Conservation (phyloP, 2,797 vertebrate species). For the Enteromius treurensis region DNA sequence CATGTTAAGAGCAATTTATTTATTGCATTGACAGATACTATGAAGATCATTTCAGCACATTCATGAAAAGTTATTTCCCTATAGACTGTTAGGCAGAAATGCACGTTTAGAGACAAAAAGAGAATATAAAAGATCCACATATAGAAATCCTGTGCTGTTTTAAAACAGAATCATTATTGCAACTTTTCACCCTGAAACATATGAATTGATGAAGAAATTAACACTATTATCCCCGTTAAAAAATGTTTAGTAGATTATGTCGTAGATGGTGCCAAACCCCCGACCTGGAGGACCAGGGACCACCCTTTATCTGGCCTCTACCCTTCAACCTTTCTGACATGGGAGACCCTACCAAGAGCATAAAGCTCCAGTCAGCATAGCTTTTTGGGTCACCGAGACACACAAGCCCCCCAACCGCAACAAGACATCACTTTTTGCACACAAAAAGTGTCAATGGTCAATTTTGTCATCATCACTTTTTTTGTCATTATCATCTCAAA, state of each 20-base stretch:
- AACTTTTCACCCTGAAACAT: neutral
- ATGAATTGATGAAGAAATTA: neutral
- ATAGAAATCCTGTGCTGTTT: neutral
- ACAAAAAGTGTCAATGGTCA: too few relatives aligned
- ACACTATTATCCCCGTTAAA: neutral
- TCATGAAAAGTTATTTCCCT: neutral
- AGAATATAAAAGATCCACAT: neutral
- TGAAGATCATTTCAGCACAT: conserved; percentile 37
- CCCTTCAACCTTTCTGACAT: too few relatives aligned
- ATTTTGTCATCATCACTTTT: too few relatives aligned
- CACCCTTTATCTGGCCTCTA: too few relatives aligned
- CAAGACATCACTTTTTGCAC: too few relatives aligned
- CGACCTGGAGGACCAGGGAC: too few relatives aligned
- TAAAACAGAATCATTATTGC: neutral
- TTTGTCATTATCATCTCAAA: too few relatives aligned
- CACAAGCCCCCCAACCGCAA: too few relatives aligned
- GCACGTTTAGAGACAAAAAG: neutral
- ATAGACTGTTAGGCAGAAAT: neutral
- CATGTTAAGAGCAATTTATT: conserved; percentile 29
- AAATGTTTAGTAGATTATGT: neutral
- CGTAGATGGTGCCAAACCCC: too few relatives aligned
- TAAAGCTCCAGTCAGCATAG: too few relatives aligned
- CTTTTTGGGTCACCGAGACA: too few relatives aligned
- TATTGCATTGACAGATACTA: neutral
- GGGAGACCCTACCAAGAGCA: too few relatives aligned